These are phyloP conservation scores for Acromyrmex charruanus DNA, from an alignment of 1,140 invertebrate species.

Conservation along the genomic window DNA sequence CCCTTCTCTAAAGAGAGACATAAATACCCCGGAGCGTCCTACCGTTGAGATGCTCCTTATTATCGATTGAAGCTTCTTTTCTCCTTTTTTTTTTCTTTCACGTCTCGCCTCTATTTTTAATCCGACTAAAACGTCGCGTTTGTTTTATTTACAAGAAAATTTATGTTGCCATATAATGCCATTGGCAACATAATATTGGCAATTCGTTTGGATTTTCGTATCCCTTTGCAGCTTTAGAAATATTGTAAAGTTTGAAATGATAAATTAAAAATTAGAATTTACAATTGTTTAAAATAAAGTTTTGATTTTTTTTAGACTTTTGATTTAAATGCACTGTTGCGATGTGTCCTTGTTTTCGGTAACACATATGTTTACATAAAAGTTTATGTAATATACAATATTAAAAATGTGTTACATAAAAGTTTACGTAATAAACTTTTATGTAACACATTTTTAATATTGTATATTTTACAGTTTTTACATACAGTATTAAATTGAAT, in stretches of 20 bases:
- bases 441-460: not conserved
- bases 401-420: too few species aligned
- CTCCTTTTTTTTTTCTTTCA: conserved; percentile 1
- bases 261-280: not conserved
- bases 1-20: conserved; percentile 33
- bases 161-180: not conserved
- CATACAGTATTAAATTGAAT: not conserved
- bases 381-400: too few species aligned
- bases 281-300: not conserved
- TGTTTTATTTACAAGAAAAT: conserved; percentile 13
- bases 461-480: not conserved
- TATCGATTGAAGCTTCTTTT: conserved; percentile 54
- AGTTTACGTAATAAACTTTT: not conserved
- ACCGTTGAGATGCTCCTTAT: conserved; percentile 48
- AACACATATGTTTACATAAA: too few species aligned
- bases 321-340: not conserved
- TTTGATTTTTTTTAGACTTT: not conserved
- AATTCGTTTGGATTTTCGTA: not conserved
- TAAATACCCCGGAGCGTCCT: conserved; percentile 38
- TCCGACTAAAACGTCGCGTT: conserved; percentile 32
- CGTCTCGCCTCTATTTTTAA: conserved; percentile 49
- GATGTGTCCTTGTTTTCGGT: too few species aligned
- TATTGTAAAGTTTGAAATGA: not conserved
- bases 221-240: not conserved
- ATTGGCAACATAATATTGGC: not conserved